These are phyloP conservation scores for Oncorhynchus kisutch DNA, from an alignment of 2,113 vertebrate genomes.

Conservation along the genomic window DNA sequence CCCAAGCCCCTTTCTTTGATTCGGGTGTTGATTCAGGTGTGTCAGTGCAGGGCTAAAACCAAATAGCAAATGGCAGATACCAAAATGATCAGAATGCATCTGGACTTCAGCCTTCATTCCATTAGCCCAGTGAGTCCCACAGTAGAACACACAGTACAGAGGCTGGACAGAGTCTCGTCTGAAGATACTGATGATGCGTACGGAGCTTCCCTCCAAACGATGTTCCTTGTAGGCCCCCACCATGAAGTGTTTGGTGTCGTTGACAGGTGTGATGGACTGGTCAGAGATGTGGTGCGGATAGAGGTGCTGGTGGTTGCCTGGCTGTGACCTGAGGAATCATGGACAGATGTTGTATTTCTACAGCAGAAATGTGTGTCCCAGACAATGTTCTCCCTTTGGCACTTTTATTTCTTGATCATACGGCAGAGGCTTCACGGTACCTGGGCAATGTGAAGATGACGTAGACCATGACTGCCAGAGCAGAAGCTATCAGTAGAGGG, in stretches of 20 bases:
- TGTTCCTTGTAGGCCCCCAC: constrained; percentile 73
- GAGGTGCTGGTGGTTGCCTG: too few species aligned
- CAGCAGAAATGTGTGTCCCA: too few species aligned
- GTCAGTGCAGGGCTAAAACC: too few species aligned
- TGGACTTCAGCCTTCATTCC: background rate
- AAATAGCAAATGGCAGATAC: too few species aligned
- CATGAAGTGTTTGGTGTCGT: constrained; percentile 67
- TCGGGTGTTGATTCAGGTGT: too few species aligned
- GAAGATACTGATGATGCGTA: constrained; percentile 72
- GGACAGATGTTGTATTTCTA: too few species aligned
- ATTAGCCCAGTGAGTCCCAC: constrained; percentile 2
- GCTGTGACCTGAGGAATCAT: too few species aligned
- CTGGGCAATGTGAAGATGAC: background rate
- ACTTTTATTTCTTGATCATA: too few species aligned
- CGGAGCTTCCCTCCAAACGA: constrained; percentile 48
- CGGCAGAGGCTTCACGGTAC: background rate
- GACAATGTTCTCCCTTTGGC: too few species aligned
- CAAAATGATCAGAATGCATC: background rate
- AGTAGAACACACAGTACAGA: constrained; percentile 74
- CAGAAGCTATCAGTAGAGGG: background rate
- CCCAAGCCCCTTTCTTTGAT: too few species aligned
- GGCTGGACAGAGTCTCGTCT: constrained; percentile 62
- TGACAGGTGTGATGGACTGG: constrained; percentile 37
- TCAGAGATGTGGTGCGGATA: too few species aligned
- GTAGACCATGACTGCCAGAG: background rate